Base-by-base conservation (phyloP, 2,113 vertebrate genomes). In the Paralichthys olivaceus region DNA sequence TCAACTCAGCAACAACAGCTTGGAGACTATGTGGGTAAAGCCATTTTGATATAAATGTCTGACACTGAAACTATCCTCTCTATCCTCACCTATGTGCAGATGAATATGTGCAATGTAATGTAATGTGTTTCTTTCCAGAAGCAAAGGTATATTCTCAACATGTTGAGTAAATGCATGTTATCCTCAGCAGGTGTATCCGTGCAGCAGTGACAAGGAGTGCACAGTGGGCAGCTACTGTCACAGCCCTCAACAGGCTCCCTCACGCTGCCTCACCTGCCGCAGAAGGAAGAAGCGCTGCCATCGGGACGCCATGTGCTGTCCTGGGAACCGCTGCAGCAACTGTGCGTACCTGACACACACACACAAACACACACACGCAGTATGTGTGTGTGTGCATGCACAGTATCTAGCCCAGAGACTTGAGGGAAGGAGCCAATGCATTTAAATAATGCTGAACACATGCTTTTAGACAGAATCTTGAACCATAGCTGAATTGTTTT, bases 261-360 rank as follows among this genome's bases (percentile, higher is more conserved):
- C 97, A 0, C 95, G 95, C 0, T 99, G 98, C 91, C 94, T 96
- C 90, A 81, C 93, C 77, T 99, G 98, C 77, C 94, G 97, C 49
- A 89, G 96, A 76, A 98, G 94, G 92, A 99, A 98, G 95, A 98
- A 95, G 81, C 96, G 97, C 7, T 99, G 98, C 84, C 96, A 97
- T 28, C 92, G 97, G 89, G 97, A 99, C 0, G 93, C 95, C 89
- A 98, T 99, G 98, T 99, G 98, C 75, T 99, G 98, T 87, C 95
- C 96, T 0, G 96, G 97, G 26, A 97, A 96, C 90, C 96, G 95
- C 87, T 99, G 98, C 91, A 98, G 96, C 72, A 98, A 97, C 3
- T 97, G 97, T 99, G 93, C 0, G 91, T 87, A 43, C 4, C 67
- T 29, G n/a, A 76, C 19, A 65, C 12, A 49, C 43, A 49, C 6